Conservation (phyloP, 2,113 vertebrate genomes). For the Catharus minimus region DNA sequence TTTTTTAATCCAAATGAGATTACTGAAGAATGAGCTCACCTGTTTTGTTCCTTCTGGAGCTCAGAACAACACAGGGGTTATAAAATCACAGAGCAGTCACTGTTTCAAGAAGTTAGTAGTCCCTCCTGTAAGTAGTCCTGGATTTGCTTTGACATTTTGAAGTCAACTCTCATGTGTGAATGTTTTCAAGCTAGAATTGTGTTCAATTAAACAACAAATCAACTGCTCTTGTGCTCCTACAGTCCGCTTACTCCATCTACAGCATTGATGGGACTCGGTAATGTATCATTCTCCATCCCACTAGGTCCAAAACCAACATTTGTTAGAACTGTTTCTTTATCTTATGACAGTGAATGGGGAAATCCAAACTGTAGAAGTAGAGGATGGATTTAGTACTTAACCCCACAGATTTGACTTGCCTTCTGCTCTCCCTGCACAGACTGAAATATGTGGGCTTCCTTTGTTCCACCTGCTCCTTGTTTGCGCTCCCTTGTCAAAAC, state of each 20-base stretch:
- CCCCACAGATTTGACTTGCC: background rate
- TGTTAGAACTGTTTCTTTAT: background rate
- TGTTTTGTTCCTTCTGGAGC: slow-evolving; percentile 41
- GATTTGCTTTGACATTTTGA: background rate
- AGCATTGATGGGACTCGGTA: fast-evolving
- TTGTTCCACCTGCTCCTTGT: background rate
- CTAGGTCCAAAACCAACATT: background rate
- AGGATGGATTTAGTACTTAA: background rate
- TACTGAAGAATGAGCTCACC: slow-evolving; percentile 36
- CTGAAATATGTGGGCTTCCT: background rate
- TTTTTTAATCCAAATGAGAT: slow-evolving; percentile 7
- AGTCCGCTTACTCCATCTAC: background rate
- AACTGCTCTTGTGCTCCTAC: background rate
- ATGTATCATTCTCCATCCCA: background rate
- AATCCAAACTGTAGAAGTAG: background rate
- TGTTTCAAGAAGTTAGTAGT: background rate
- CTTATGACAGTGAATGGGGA: background rate
- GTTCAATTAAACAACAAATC: background rate
- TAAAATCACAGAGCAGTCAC: background rate
- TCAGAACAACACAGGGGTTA: background rate
- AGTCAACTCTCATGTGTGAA: background rate
- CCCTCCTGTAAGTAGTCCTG: background rate
- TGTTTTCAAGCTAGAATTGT: background rate
- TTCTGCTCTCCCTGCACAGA: background rate
- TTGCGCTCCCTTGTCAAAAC: background rate